These are phyloP conservation scores for Maniola hyperantus DNA, from an alignment of 2,888 invertebrate genomes.

Conservation along the genomic window DNA sequence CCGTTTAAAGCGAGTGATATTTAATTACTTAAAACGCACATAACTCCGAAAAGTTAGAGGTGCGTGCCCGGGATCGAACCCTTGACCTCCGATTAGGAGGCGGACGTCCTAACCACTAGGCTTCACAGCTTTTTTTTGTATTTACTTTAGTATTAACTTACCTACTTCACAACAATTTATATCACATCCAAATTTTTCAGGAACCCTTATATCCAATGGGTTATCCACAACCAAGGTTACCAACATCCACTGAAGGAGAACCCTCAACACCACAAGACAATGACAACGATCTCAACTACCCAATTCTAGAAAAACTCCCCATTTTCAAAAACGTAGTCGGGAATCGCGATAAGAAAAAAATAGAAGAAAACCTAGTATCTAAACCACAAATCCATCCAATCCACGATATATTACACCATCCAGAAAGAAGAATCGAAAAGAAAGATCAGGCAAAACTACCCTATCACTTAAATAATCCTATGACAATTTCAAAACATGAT, in stretches of 20 bases:
- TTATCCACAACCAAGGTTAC: slow-evolving; percentile 41
- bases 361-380: slow-evolving; percentile 48
- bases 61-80: too few species aligned
- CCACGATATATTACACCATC: slow-evolving; percentile 62
- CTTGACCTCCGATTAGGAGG: too few species aligned
- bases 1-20: too few species aligned
- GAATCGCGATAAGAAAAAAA: slow-evolving; percentile 52
- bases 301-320: slow-evolving; percentile 62
- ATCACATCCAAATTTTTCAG: slow-evolving; percentile 47
- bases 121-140: too few species aligned
- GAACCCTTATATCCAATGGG: slow-evolving; percentile 58
- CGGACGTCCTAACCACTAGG: too few species aligned
- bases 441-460: slow-evolving; percentile 64
- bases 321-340: slow-evolving; percentile 68
- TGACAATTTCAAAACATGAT: background rate
- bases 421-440: slow-evolving; percentile 67
- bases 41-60: too few species aligned
- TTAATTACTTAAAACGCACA: too few species aligned
- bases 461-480: slow-evolving; percentile 19
- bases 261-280: slow-evolving; percentile 46
- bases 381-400: slow-evolving; percentile 70
- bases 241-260: slow-evolving; percentile 38
- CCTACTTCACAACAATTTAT: too few species aligned
- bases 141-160: too few species aligned
- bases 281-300: slow-evolving; percentile 55